A percentile compares a stretch with the other conserved stretches of the same genome.
phyloP scores from a whole-genome alignment of 1,140 invertebrate species.

The Leptopilina boulardi region DNA sequence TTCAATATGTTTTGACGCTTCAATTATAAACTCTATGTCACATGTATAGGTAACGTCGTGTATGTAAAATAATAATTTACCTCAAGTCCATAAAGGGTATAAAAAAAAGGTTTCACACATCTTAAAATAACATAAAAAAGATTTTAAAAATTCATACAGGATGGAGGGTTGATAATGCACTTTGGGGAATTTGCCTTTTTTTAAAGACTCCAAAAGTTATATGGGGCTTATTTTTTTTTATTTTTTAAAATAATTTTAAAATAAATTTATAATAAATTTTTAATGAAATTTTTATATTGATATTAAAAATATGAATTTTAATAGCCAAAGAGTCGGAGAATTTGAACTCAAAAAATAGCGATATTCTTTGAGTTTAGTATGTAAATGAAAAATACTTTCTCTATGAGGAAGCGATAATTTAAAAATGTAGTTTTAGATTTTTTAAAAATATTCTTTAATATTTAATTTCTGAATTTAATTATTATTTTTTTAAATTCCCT shows the following conservation, averaged over 20 bases:
- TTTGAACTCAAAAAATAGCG: no score
- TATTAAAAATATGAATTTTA: no score
- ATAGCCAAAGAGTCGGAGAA: not conserved
- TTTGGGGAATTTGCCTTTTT: not conserved
- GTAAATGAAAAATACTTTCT: no score
- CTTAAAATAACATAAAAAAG: not conserved
- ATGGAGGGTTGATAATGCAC: not conserved
- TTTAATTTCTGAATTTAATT: no score
- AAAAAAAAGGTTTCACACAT: not conserved
- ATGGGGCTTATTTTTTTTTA: not conserved
- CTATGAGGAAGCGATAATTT: no score
- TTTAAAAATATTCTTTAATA: no score
- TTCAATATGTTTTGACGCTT: conserved; percentile 32
- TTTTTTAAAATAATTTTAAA: not conserved
- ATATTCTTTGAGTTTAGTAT: no score
- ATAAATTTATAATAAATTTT: not conserved
- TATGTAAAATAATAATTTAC: not conserved
- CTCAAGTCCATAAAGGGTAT: not conserved
- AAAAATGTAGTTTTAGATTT: no score
- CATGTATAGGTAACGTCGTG: not conserved
- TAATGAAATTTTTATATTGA: not conserved
- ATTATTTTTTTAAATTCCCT: no score
- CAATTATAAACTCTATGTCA: conserved; percentile 24
- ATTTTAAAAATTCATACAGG: not conserved
- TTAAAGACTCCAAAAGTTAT: not conserved